Evolutionary conservation across 2,797 vertebrate species (phyloP), one percentile per base, ranked within the genome.

Genomic region (Mionectes olivaceus): DNA sequence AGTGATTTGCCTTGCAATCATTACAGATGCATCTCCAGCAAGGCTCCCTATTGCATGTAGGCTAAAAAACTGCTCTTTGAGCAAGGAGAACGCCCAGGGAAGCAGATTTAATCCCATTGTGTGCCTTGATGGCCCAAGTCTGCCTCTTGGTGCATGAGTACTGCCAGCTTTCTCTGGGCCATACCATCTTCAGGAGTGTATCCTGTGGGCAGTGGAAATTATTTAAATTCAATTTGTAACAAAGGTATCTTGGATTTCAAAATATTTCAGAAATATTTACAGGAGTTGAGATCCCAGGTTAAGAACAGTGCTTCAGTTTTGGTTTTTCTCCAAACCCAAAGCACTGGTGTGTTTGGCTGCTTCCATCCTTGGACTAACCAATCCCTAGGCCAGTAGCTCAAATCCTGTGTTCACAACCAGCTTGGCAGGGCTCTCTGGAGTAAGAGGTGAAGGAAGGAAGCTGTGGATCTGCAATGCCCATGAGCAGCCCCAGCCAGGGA

Each of bases 141-240:
- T 74, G 22, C 17, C 35, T 52, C 32, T 23, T 37, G 32, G 21
- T 19, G 49, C 35, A 22, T 0, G 1, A 39, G 37, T 7, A 3
- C 46, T 24, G 0, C 6, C 78, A 77, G 37, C 71, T 37, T 61
- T 39, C 47, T 37, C 30, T 70, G 37, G 27, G 67, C 59, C 15
- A 0, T 25, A 12, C 10, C 3, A 8, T 33, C 49, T 53, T 57
- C 28, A 81, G 84, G 27, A 76, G 24, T 5, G 13, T 11, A n/a
- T 74, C 33, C 27, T 43, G 8, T 13, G 61, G 63, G 59, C 63
- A 69, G 52, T 28, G 37, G 68, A 30, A 89, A 55, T 50, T 4
- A 32, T 5, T 39, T 25, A 35, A 56, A 71, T 50, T 43, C 44
- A 57, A 67, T 67, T 7, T 59, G 30, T 30, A 90, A 37, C 25